phyloP scores from a whole-genome alignment of 1,140 invertebrate genomes.

The Scaptomyza hsui region DNA sequence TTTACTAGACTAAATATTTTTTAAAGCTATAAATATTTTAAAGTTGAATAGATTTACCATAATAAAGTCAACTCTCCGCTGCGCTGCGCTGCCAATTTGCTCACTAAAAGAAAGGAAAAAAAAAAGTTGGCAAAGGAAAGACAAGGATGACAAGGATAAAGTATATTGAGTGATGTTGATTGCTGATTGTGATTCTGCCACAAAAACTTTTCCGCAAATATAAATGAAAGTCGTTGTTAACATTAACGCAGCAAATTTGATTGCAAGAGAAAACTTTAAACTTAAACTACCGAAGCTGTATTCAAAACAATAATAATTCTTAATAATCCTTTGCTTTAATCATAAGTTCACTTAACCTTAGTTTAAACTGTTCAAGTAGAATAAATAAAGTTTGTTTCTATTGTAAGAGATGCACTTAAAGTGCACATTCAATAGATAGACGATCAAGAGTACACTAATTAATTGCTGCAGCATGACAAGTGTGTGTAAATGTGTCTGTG shows the following conservation, averaged over 20 bases:
- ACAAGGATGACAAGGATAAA: neutral
- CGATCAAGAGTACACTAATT: slow-evolving; percentile 32
- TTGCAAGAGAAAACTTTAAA: too few relatives aligned
- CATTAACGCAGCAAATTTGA: too few relatives aligned
- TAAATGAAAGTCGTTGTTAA: too few relatives aligned
- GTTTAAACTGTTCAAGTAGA: neutral
- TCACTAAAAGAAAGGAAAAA: neutral
- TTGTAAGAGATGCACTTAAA: slow-evolving; percentile 9
- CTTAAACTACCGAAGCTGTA: too few relatives aligned
- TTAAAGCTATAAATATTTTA: too few relatives aligned
- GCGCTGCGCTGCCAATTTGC: neutral
- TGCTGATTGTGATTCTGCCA: neutral
- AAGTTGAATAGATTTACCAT: neutral
- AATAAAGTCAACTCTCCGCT: neutral
- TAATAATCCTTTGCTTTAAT: neutral
- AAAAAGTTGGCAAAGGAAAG: neutral
- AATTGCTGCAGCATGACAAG: slow-evolving; percentile 25
- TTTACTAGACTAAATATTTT: too few relatives aligned
- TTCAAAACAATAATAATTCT: too few relatives aligned
- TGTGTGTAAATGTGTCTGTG: neutral
- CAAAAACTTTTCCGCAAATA: too few relatives aligned
- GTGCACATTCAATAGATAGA: slow-evolving; percentile 27
- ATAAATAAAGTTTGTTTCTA: neutral
- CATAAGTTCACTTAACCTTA: neutral
- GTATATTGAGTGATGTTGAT: neutral